phyloP scores from a whole-genome alignment of 2,888 invertebrate species.

The Tinea pellionella region DNA sequence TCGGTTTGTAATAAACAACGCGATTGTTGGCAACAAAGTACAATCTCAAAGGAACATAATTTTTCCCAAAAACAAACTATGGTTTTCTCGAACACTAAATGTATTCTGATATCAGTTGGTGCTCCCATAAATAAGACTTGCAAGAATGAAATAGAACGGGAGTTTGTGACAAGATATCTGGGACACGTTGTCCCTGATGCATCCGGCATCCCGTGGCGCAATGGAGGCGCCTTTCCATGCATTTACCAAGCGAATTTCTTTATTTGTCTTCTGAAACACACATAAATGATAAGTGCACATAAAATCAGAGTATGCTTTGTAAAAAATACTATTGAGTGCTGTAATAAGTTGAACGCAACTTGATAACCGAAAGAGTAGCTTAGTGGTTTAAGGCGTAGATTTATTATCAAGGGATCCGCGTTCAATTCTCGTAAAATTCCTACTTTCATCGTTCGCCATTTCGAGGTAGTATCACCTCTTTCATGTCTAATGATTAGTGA shows the following conservation, averaged over 20 bases:
- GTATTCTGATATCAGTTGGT: conserved; percentile 7
- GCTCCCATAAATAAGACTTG: conserved; percentile 8
- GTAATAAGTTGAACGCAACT: too few species aligned
- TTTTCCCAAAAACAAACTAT: background rate
- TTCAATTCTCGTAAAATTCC: too few species aligned
- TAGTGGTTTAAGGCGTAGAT: too few species aligned
- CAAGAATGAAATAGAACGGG: conserved; percentile 8
- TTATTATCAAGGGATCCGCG: too few species aligned
- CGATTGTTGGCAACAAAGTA: background rate
- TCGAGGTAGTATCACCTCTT: too few species aligned
- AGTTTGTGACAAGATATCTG: conserved; percentile 11
- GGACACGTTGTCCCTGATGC: conserved; percentile 8
- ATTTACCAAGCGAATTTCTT: conserved; percentile 3
- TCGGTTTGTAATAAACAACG: background rate
- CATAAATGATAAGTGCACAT: background rate
- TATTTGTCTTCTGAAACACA: background rate
- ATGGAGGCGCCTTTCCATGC: background rate
- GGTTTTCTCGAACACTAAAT: background rate
- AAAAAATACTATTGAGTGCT: too few species aligned
- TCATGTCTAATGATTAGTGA: too few species aligned
- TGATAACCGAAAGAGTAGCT: too few species aligned
- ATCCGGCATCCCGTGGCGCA: conserved; percentile 7
- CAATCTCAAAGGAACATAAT: background rate
- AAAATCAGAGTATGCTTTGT: too few species aligned
- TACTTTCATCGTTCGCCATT: too few species aligned